Percentiles rank a stretch among this genome's conserved stretches.
These are phyloP conservation scores for Mallotus villosus DNA, from an alignment of 2,797 vertebrate species.

Conservation along the genomic window DNA sequence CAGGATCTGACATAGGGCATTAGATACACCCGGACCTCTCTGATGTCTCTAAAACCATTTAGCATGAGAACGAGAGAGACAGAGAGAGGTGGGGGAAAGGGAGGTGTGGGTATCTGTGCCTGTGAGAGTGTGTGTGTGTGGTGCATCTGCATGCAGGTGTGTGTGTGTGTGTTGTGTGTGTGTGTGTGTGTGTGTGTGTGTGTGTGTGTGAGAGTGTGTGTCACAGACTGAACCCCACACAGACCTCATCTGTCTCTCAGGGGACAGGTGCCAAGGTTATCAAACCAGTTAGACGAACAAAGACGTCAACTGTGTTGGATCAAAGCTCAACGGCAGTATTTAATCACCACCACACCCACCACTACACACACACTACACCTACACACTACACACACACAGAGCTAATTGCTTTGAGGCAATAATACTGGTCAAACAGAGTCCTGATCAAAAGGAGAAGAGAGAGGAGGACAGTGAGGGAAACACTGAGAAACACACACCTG, in stretches of 20 bases:
- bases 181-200: too few species aligned
- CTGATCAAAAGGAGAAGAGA: conserved; percentile 65
- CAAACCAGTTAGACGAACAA: conserved; percentile 62
- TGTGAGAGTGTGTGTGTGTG: background rate
- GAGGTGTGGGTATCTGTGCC: too few species aligned
- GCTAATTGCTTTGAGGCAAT: conserved; percentile 69
- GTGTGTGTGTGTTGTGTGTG: too few species aligned
- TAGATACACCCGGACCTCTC: too few species aligned
- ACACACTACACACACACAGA: conserved; percentile 1
- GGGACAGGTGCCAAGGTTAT: conserved; percentile 52
- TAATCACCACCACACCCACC: conserved; percentile 54
- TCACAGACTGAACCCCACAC: too few species aligned
- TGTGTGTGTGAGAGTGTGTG: too few species aligned
- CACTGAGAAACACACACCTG: too few species aligned
- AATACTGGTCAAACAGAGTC: conserved; percentile 62
- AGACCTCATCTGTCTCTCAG: conserved; percentile 37
- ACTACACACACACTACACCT: conserved; percentile 4
- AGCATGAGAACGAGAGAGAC: too few species aligned
- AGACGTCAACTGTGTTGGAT: conserved; percentile 67
- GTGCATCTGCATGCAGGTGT: too few species aligned
- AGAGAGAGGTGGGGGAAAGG: too few species aligned
- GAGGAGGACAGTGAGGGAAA: conserved; percentile 35
- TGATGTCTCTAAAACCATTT: too few species aligned
- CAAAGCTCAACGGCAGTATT: conserved; percentile 68
- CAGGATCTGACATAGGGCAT: too few species aligned